Percentiles rank a stretch among this genome's conserved stretches.
Evolutionary conservation across 1,140 invertebrate species (phyloP).

Genomic region (Habropoda laboriosa): DNA sequence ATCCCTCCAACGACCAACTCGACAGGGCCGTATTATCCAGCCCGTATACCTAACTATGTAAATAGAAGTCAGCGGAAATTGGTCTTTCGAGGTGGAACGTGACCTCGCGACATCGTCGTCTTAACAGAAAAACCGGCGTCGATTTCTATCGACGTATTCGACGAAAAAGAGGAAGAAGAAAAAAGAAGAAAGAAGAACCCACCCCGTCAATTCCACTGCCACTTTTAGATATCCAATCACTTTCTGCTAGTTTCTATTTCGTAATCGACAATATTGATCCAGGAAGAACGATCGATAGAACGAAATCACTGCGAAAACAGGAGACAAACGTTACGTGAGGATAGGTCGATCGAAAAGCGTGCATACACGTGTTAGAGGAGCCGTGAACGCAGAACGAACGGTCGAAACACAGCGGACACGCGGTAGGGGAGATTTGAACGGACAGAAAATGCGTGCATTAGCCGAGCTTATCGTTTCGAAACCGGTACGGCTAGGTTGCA

Average conservation of each 20-base stretch:
- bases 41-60: slow-evolving; percentile 77
- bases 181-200: too few relatives aligned
- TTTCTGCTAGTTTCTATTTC: too few relatives aligned
- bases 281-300: neutral
- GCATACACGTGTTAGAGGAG: slow-evolving; percentile 3
- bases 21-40: slow-evolving; percentile 70
- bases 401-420: neutral
- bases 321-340: neutral
- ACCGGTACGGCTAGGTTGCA: slow-evolving; percentile 20
- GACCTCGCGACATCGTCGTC: slow-evolving; percentile 33
- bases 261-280: too few relatives aligned
- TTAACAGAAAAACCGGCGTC: slow-evolving; percentile 45
- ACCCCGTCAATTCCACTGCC: too few relatives aligned
- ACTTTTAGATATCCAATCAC: too few relatives aligned
- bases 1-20: slow-evolving; percentile 38
- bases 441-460: slow-evolving; percentile 38
- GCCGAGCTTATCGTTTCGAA: slow-evolving; percentile 35
- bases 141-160: slow-evolving; percentile 19
- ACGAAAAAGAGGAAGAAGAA: too few relatives aligned
- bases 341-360: slow-evolving; percentile 2
- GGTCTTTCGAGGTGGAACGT: slow-evolving; percentile 76
- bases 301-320: too few relatives aligned
- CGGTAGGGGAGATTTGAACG: neutral
- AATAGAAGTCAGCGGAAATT: slow-evolving; percentile 79
- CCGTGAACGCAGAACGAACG: neutral